Percentiles rank a stretch among this genome's conserved stretches.
These are phyloP conservation scores for Siniperca obscura DNA, from an alignment of 2,797 vertebrate species.

Conservation along the genomic window DNA sequence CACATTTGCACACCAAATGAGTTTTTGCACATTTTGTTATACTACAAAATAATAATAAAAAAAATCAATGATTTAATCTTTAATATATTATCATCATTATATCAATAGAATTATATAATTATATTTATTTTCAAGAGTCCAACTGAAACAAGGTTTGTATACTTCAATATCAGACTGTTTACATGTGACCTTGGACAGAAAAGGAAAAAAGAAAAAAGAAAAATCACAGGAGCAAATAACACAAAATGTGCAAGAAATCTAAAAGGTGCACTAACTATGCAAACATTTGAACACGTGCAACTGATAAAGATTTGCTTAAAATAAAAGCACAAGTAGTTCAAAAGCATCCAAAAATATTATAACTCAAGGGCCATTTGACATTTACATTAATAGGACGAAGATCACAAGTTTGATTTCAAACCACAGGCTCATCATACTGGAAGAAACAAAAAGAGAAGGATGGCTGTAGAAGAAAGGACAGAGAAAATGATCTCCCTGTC, in stretches of 20 bases:
- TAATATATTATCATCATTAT: conserved; percentile 52
- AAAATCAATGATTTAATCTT: conserved; percentile 49
- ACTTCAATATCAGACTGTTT: conserved; percentile 18
- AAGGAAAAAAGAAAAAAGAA: not conserved
- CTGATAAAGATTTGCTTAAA: conserved; percentile 44
- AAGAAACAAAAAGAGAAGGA: conserved; percentile 27
- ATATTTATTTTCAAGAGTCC: conserved; percentile 21
- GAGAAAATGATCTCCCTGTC: not conserved
- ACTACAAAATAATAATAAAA: conserved; percentile 40
- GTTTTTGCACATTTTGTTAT: conserved; percentile 53
- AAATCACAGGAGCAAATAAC: conserved; percentile 23
- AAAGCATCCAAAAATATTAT: conserved; percentile 36
- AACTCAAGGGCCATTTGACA: conserved; percentile 22
- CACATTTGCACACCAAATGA: conserved; percentile 15
- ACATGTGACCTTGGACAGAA: conserved; percentile 27
- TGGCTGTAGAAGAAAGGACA: conserved; percentile 8
- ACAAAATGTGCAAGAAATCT: conserved; percentile 64
- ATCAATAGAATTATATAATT: conserved; percentile 48
- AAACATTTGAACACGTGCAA: conserved; percentile 48
- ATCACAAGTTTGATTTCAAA: conserved; percentile 41
- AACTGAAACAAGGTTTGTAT: conserved; percentile 3
- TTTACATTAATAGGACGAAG: conserved; percentile 29
- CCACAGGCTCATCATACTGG: conserved; percentile 41
- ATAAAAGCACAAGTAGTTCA: conserved; percentile 30
- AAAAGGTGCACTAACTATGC: conserved; percentile 48